Conservation (phyloP, 2,113 vertebrate genomes). For the Talpa occidentalis region DNA sequence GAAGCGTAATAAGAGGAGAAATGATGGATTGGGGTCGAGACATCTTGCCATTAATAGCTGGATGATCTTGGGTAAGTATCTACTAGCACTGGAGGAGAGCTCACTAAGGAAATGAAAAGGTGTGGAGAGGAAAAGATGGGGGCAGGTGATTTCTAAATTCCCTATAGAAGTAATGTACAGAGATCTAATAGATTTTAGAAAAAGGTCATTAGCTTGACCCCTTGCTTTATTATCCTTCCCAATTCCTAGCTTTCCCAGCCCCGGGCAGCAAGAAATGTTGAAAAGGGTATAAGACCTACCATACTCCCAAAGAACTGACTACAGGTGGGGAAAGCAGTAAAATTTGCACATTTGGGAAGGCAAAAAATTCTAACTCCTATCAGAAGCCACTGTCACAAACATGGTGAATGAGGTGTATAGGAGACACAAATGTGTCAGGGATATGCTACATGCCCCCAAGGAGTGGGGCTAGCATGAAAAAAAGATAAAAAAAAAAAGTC, state of each 20-base stretch:
- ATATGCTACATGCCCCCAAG: not conserved
- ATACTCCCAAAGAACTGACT: not conserved
- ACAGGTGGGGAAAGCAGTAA: not conserved
- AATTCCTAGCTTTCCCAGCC: not conserved
- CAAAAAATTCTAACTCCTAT: not conserved
- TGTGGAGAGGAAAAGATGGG: not conserved
- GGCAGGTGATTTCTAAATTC: not conserved
- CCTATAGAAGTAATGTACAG: not conserved
- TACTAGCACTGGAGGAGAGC: not conserved
- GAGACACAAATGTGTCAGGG: not conserved
- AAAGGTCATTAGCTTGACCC: constrained; percentile 8
- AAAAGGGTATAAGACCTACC: not conserved
- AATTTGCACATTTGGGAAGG: not conserved
- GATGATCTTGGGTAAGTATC: not conserved
- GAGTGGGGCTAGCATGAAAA: not conserved
- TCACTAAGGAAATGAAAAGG: constrained; percentile 12
- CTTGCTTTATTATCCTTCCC: not conserved
- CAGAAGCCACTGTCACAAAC: not conserved
- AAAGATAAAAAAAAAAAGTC: not conserved
- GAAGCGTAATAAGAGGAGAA: not conserved
- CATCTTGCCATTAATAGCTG: not conserved
- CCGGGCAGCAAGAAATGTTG: not conserved
- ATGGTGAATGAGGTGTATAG: not conserved
- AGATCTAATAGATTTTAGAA: not conserved
- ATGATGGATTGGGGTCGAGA: not conserved